A percentile compares a stretch with the other conserved stretches of the same genome.
Evolutionary conservation across 2,113 vertebrate genomes (phyloP).

Genomic region (Tichodroma muraria): DNA sequence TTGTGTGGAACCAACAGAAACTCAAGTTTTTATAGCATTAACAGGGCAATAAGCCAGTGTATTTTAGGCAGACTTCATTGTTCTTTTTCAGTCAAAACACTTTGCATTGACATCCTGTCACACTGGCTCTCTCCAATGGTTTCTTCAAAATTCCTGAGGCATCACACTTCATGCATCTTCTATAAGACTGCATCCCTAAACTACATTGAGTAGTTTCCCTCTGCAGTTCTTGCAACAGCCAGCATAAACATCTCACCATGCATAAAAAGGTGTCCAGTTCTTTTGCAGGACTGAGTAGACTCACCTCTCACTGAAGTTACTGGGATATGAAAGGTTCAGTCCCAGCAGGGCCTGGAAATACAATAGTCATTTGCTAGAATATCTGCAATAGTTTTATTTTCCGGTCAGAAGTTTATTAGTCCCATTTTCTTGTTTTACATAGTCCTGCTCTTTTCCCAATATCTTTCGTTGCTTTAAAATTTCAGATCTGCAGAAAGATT

Average conservation of each 20-base stretch:
- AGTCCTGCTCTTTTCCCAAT: neutral
- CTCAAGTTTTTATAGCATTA: neutral
- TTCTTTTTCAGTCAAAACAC: neutral
- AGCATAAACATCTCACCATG: neutral
- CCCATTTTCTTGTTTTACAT: neutral
- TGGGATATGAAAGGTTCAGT: neutral
- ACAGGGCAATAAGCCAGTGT: neutral
- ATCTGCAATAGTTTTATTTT: neutral
- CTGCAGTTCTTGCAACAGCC: neutral
- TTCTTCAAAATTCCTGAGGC: conserved; percentile 12
- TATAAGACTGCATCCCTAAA: neutral
- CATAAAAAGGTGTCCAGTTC: neutral
- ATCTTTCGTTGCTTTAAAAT: neutral
- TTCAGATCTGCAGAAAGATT: neutral
- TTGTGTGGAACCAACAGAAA: neutral
- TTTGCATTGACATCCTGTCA: neutral
- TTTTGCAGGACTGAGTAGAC: neutral
- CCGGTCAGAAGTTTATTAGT: neutral
- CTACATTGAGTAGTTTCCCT: neutral
- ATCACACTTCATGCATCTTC: neutral
- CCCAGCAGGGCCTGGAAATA: neutral
- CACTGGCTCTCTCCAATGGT: neutral
- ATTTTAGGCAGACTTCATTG: neutral
- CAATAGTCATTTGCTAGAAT: neutral
- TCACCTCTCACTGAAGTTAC: neutral